Evolutionary conservation across 2,888 invertebrate species (phyloP).

Genomic region (Polia nebulosa): DNA sequence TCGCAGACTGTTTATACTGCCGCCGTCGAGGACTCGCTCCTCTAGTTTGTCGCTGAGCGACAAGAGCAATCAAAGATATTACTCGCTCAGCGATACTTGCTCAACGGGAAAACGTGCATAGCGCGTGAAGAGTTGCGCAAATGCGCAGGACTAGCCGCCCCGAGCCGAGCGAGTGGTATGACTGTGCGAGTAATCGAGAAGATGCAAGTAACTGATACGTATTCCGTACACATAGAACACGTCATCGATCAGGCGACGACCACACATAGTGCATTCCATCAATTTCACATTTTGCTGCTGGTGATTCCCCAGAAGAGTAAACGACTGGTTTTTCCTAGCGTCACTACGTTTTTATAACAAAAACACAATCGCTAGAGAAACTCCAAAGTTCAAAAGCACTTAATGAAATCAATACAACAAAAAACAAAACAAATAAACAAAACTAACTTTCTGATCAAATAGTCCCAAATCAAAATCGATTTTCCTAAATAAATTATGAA

Average conservation of each 20-base stretch:
- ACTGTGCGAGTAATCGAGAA: no score
- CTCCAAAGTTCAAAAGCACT: conserved; percentile 1
- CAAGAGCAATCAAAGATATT: no score
- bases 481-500: conserved; percentile 55
- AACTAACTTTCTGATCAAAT: conserved; percentile 10
- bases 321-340: conserved; percentile 1
- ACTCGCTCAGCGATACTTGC: no score
- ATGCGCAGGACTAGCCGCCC: no score
- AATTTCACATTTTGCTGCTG: conserved; percentile 9
- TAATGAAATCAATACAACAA: conserved; percentile 9
- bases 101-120: no score
- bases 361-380: conserved; percentile 31
- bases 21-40: no score
- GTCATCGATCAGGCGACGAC: conserved; percentile 56
- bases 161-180: no score
- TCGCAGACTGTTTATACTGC: no score
- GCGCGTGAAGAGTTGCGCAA: no score
- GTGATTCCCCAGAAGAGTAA: conserved; percentile 16
- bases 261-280: conserved; percentile 31
- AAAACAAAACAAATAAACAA: conserved; percentile 18
- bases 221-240: conserved; percentile 53
- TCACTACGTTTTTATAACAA: conserved; percentile 1
- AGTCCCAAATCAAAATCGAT: conserved; percentile 45
- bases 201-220: conserved; percentile 61
- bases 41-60: no score